Conservation (phyloP, 2,888 invertebrate genomes). For the Perizoma affinitatum region DNA sequence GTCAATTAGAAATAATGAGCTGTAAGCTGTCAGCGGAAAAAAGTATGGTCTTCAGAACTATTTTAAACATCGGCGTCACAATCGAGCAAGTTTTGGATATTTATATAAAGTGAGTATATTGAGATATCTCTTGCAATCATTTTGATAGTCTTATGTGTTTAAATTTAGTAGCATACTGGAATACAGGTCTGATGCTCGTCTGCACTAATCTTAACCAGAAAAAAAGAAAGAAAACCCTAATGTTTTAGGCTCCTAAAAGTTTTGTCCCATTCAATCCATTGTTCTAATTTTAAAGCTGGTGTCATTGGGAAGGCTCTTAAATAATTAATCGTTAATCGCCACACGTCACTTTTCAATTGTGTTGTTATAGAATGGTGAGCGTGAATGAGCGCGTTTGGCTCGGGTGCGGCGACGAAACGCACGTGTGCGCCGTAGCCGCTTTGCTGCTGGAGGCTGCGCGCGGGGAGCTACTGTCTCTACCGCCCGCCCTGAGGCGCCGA, state of each 20-base stretch:
- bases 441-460: slow-evolving; percentile 88
- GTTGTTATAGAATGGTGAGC: slow-evolving; percentile 86
- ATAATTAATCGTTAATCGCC: no score
- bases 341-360: background rate
- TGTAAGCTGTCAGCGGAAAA: slow-evolving; percentile 89
- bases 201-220: no score
- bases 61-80: slow-evolving; percentile 90
- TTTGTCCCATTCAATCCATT: no score
- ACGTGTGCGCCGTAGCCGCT: slow-evolving; percentile 91
- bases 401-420: slow-evolving; percentile 92
- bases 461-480: slow-evolving; percentile 82
- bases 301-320: no score
- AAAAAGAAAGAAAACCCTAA: no score
- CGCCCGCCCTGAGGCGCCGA: slow-evolving; percentile 68
- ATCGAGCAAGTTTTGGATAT: slow-evolving; percentile 91
- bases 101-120: slow-evolving; percentile 87
- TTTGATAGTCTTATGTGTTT: no score
- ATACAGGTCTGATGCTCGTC: no score
- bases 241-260: no score
- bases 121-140: no score
- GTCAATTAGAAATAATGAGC: slow-evolving; percentile 90
- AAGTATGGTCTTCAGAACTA: slow-evolving; percentile 89
- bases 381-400: slow-evolving; percentile 95
- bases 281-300: no score
- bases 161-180: no score